Percentiles rank a stretch among this genome's conserved stretches.
phyloP scores from a whole-genome alignment of 2,888 invertebrate species.

The Cyclophora punctaria region DNA sequence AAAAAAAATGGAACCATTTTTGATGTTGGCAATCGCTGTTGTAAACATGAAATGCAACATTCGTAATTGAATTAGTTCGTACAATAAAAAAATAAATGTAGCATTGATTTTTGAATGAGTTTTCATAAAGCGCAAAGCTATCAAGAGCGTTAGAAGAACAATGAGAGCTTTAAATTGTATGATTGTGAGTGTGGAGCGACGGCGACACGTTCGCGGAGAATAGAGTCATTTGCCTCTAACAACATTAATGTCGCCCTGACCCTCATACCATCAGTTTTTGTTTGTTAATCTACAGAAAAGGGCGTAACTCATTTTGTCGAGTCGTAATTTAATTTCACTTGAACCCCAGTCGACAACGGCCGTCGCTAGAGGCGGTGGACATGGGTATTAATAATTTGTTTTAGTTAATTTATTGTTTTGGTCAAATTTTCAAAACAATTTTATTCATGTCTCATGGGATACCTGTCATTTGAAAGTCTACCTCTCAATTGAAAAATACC shows the following conservation, averaged over 20 bases:
- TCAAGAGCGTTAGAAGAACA: conserved; percentile 61
- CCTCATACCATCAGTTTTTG: conserved; percentile 72
- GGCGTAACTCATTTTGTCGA: conserved; percentile 75
- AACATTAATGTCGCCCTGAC: conserved; percentile 65
- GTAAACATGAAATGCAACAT: no score
- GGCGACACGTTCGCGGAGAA: conserved; percentile 56
- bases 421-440: conserved; percentile 28
- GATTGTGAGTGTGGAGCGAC: conserved; percentile 47
- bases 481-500: no score
- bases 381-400: conserved; percentile 52
- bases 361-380: conserved; percentile 45
- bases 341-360: conserved; percentile 46
- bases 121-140: conserved; percentile 58
- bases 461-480: no score
- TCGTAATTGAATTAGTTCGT: no score
- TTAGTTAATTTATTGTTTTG: conserved; percentile 53
- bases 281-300: conserved; percentile 75
- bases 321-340: conserved; percentile 71
- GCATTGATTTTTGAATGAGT: no score
- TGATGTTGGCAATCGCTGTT: no score
- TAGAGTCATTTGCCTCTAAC: conserved; percentile 72
- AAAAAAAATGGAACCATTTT: no score
- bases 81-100: no score
- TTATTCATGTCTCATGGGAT: neutral
- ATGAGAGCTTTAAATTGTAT: conserved; percentile 59